phyloP scores from a whole-genome alignment of 2,113 vertebrate genomes.

The Stigmatopora nigra region DNA sequence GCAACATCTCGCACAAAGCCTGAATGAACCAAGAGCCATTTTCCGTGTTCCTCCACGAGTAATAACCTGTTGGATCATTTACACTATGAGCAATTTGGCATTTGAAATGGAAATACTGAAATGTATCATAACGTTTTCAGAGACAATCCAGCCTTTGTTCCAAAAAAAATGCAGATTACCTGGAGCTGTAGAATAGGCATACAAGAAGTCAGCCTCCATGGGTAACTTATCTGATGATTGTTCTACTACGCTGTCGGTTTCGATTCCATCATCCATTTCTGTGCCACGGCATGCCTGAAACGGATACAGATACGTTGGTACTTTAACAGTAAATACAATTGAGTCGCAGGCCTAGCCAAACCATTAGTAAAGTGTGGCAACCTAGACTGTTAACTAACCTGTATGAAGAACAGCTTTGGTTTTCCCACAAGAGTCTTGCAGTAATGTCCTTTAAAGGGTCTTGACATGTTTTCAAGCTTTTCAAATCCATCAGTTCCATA shows the following conservation, averaged over 20 bases:
- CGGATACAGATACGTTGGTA: background rate
- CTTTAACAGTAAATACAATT: too few species aligned
- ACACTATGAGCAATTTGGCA: background rate
- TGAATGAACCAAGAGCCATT: slow-evolving; percentile 90
- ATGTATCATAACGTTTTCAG: background rate
- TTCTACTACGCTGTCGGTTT: slow-evolving; percentile 61
- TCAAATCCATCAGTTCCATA: slow-evolving; percentile 77
- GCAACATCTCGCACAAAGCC: slow-evolving; percentile 74
- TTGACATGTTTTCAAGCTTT: slow-evolving; percentile 68
- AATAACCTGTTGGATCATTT: slow-evolving; percentile 71
- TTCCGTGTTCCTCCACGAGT: slow-evolving; percentile 80
- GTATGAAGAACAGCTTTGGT: slow-evolving; percentile 92
- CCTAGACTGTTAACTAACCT: slow-evolving; percentile 68
- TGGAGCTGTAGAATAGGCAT: slow-evolving; percentile 85
- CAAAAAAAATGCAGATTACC: slow-evolving; percentile 61
- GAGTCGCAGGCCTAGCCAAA: too few species aligned
- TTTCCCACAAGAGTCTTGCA: slow-evolving; percentile 82
- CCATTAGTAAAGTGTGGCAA: too few species aligned
- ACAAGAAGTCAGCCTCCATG: slow-evolving; percentile 87
- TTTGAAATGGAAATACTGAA: background rate
- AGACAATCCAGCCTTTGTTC: background rate
- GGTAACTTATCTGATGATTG: slow-evolving; percentile 75
- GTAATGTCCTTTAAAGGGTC: slow-evolving; percentile 73
- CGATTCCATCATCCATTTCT: slow-evolving; percentile 70
- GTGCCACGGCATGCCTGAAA: slow-evolving; percentile 69